Conservation (phyloP, 2,113 vertebrate species). For the Chionodraco myersi region DNA sequence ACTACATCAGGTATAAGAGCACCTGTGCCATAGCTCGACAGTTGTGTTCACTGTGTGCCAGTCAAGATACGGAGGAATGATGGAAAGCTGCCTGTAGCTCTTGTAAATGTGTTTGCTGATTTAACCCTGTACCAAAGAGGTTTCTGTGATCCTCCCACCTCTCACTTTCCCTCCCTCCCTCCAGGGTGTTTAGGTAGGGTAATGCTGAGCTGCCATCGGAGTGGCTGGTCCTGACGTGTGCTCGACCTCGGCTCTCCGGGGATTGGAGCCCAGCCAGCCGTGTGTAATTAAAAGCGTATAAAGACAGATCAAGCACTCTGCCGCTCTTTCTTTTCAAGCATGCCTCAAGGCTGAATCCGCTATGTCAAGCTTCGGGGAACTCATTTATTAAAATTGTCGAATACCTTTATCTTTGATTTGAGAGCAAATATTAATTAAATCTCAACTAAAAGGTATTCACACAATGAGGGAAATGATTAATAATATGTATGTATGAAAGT, state of each 20-base stretch:
- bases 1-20: neutral
- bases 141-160: constrained; percentile 26
- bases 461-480: neutral
- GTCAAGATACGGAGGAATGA: constrained; percentile 51
- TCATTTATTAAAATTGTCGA: constrained; percentile 51
- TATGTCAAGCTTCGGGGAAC: constrained; percentile 48
- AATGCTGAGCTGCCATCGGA: constrained; percentile 45
- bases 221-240: constrained; percentile 57
- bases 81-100: constrained; percentile 61
- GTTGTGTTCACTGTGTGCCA: constrained; percentile 48
- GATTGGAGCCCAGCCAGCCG: constrained; percentile 69
- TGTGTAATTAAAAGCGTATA: constrained; percentile 81
- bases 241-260: constrained; percentile 59
- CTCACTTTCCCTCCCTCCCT: constrained; percentile 8
- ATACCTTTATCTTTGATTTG: constrained; percentile 44
- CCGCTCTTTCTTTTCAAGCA: constrained; percentile 50
- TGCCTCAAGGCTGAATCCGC: constrained; percentile 55
- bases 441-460: neutral
- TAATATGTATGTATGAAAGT: neutral
- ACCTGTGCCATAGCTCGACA: constrained; percentile 17
- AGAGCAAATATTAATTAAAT: constrained; percentile 24
- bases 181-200: constrained; percentile 60
- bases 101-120: constrained; percentile 55
- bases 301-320: constrained; percentile 74
- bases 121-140: constrained; percentile 39